A percentile compares a stretch with the other conserved stretches of the same genome.
These are phyloP conservation scores for Theocolax elegans DNA, from an alignment of 1,140 invertebrate species.

Conservation along the genomic window DNA sequence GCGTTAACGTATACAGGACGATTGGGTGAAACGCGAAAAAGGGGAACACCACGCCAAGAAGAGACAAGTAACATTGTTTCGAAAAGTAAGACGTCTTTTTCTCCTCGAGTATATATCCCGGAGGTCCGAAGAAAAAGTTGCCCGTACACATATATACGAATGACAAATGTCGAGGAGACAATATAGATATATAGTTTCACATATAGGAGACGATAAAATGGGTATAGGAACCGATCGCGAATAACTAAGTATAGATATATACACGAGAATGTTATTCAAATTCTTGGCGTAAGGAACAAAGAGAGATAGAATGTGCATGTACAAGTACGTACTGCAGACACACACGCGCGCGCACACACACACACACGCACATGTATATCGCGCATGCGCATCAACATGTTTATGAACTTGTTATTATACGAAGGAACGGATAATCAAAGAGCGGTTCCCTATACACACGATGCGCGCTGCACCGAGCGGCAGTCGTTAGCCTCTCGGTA, in stretches of 20 bases:
- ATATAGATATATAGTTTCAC: no score
- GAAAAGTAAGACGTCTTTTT: conserved; percentile 65
- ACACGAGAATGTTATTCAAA: no score
- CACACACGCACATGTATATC: conserved; percentile 14
- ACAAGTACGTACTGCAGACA: not conserved
- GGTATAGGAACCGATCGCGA: no score
- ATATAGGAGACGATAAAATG: no score
- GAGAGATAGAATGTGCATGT: not conserved
- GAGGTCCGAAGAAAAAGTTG: no score
- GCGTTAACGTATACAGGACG: not conserved
- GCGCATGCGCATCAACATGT: conserved; percentile 58
- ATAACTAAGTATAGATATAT: no score
- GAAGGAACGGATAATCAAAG: conserved; percentile 63
- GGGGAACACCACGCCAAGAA: not conserved
- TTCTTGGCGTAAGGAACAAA: no score
- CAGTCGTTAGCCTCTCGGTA: conserved; percentile 43
- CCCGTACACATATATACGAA: not conserved
- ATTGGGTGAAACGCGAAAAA: not conserved
- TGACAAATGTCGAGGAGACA: no score
- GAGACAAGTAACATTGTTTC: conserved; percentile 65
- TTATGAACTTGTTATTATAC: conserved; percentile 66
- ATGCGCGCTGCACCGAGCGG: not conserved
- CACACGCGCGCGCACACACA: conserved; percentile 22
- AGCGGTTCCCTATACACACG: conserved; percentile 51
- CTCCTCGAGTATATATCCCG: not conserved